Evolutionary conservation across 2,797 vertebrate species (phyloP).

Genomic region (Gila robusta): DNA sequence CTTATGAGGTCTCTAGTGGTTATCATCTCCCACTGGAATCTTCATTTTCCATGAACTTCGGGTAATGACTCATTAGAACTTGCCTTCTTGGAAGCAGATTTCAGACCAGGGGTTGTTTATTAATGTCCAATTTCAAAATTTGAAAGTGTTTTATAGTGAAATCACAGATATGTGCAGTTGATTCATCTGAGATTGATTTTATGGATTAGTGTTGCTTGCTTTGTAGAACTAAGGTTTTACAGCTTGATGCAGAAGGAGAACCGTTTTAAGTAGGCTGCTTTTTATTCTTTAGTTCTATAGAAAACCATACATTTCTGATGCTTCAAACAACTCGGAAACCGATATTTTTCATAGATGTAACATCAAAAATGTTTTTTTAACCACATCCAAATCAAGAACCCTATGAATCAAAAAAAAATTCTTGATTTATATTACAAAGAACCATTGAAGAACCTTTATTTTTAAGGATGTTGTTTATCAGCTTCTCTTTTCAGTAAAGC

Average conservation of each 20-base stretch:
- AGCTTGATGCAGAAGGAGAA: not conserved
- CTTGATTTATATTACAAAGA: not conserved
- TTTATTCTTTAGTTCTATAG: not conserved
- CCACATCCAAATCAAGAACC: not conserved
- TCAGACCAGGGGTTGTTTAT: conserved; percentile 3
- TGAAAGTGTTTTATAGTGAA: conserved; percentile 20
- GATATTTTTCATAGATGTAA: not conserved
- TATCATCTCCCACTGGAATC: conserved; percentile 13
- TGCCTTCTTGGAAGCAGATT: conserved; percentile 31
- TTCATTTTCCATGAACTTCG: conserved; percentile 32
- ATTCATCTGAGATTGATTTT: not conserved
- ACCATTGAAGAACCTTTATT: not conserved
- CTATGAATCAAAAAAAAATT: not conserved
- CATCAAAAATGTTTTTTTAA: not conserved
- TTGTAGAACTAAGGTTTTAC: not conserved
- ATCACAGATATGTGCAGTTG: not conserved
- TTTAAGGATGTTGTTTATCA: not conserved
- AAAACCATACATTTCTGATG: not conserved
- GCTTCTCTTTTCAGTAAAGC: not conserved
- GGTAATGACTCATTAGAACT: conserved; percentile 29
- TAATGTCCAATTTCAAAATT: not conserved
- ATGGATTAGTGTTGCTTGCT: not conserved
- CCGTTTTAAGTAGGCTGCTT: not conserved
- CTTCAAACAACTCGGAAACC: not conserved
- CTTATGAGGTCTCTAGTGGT: conserved; percentile 20